Percentiles rank a stretch among this genome's conserved stretches.
Evolutionary conservation across 2,113 vertebrate species (phyloP).

Genomic region (Muscicapa adusta): DNA sequence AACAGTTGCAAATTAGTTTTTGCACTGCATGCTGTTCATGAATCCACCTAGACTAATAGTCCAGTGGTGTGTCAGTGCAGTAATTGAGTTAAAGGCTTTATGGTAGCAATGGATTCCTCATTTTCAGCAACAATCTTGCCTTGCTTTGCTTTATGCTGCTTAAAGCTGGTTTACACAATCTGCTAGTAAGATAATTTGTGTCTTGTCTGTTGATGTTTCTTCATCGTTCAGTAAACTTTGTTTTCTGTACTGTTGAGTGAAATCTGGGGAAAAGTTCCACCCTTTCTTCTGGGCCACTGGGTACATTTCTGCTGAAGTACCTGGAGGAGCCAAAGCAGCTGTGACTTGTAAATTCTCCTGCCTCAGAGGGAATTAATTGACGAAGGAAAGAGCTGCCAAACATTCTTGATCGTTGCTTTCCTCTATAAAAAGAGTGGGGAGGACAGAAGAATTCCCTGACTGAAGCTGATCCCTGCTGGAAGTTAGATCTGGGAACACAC

Average conservation of each 20-base stretch:
- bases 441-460: neutral
- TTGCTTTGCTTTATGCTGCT: neutral
- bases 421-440: neutral
- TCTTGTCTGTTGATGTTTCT: neutral
- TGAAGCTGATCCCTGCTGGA: neutral
- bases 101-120: neutral
- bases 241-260: neutral
- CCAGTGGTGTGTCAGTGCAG: neutral
- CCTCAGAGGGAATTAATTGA: neutral
- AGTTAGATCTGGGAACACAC: neutral
- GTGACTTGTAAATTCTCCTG: neutral
- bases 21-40: neutral
- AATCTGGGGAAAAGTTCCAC: neutral
- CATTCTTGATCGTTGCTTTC: neutral
- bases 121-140: neutral
- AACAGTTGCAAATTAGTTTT: neutral
- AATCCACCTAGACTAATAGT: neutral
- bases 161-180: neutral
- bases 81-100: neutral
- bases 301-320: neutral
- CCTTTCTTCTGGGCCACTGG: neutral
- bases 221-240: neutral
- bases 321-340: neutral
- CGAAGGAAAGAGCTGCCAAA: neutral
- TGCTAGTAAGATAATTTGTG: neutral